Conservation (phyloP, 1,140 invertebrate species). For the Nephotettix cincticeps region DNA sequence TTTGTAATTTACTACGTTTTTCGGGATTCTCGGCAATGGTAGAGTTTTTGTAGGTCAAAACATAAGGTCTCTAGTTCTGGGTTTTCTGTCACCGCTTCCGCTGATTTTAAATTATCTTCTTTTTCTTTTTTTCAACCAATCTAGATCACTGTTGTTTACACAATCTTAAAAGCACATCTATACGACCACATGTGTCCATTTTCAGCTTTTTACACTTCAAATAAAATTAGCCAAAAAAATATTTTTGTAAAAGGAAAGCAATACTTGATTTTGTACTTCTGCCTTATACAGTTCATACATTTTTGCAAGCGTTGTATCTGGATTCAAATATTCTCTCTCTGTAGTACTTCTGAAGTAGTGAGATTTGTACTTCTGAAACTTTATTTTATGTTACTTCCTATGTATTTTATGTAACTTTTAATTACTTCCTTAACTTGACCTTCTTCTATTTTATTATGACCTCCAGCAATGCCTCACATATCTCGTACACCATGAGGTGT, state of each 20-base stretch:
- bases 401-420: too few relatives aligned
- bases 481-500: background rate
- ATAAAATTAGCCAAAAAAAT: background rate
- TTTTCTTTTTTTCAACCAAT: background rate
- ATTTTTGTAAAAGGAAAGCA: background rate
- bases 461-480: background rate
- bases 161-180: background rate
- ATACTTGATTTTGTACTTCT: background rate
- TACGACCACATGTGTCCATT: background rate
- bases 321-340: background rate
- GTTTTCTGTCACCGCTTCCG: background rate
- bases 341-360: background rate
- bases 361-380: background rate
- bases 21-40: constrained; percentile 42
- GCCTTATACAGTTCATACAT: background rate
- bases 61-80: background rate
- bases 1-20: constrained; percentile 43
- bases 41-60: constrained; percentile 8
- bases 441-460: background rate
- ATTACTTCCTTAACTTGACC: background rate
- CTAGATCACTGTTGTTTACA: background rate
- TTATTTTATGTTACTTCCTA: background rate
- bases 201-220: background rate
- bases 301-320: background rate
- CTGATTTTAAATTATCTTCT: background rate